Evolutionary conservation across 2,797 vertebrate genomes (phyloP).

Genomic region (Coluber constrictor): DNA sequence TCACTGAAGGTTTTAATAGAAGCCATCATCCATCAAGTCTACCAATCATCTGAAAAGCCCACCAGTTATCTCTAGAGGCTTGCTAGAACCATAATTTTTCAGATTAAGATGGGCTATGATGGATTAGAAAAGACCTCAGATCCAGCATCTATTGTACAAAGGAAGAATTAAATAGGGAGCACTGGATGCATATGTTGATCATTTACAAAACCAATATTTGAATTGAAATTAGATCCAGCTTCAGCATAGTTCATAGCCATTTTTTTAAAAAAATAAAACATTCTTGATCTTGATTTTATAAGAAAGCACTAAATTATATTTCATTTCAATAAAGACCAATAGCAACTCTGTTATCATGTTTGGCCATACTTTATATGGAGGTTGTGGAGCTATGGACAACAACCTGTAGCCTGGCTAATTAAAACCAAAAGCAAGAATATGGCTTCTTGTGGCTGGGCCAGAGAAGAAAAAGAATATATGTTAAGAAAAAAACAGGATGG

Average conservation of each 20-base stretch:
- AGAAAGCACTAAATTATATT: not conserved
- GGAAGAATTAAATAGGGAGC: not conserved
- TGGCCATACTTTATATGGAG: not conserved
- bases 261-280: not conserved
- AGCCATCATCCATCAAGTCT: not conserved
- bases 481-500: not conserved
- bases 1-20: not conserved
- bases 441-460: not conserved
- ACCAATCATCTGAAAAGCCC: not conserved
- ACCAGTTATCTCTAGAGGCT: not conserved
- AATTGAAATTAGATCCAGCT: not conserved
- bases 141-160: not conserved
- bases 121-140: not conserved
- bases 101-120: not conserved
- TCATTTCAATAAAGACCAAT: not conserved
- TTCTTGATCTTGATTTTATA: not conserved
- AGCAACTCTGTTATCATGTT: not conserved
- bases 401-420: not conserved
- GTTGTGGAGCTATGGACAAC: not conserved
- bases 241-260: not conserved
- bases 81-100: not conserved
- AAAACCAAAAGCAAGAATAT: not conserved
- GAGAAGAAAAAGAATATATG: not conserved
- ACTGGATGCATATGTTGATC: not conserved
- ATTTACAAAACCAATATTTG: not conserved